Percentiles rank a stretch among this genome's conserved stretches.
Evolutionary conservation across 2,888 invertebrate species (phyloP).

Genomic region (Drosophila cognata): DNA sequence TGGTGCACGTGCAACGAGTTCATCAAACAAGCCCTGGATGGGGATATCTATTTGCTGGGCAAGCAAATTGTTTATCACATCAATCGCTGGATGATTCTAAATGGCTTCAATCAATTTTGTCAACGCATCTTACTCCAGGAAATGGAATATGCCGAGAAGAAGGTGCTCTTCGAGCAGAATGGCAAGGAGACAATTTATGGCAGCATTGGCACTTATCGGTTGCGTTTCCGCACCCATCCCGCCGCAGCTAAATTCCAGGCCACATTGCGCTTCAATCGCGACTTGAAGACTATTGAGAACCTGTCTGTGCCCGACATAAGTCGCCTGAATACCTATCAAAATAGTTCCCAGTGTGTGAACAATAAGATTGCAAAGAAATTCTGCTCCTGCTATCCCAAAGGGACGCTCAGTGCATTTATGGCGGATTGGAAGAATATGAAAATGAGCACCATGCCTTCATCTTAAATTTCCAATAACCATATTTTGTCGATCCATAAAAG

Average conservation of each 20-base stretch:
- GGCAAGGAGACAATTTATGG: slow-evolving; percentile 30
- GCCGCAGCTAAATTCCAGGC: slow-evolving; percentile 88
- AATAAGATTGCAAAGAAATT: slow-evolving; percentile 54
- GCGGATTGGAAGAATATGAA: slow-evolving; percentile 5
- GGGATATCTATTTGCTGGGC: slow-evolving; percentile 69
- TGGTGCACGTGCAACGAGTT: slow-evolving; percentile 90
- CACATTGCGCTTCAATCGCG: slow-evolving; percentile 86
- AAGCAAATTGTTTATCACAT: slow-evolving; percentile 61
- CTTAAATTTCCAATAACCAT: background rate
- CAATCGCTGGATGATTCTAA: slow-evolving; percentile 52
- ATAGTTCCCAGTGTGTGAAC: slow-evolving; percentile 85
- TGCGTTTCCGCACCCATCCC: slow-evolving; percentile 88
- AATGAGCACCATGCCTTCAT: slow-evolving; percentile 1
- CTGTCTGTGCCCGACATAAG: slow-evolving; percentile 86
- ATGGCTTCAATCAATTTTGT: slow-evolving; percentile 28
- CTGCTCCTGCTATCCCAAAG: slow-evolving; percentile 48
- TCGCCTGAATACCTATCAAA: slow-evolving; percentile 85
- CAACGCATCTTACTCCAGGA: slow-evolving; percentile 35
- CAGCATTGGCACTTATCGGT: slow-evolving; percentile 22
- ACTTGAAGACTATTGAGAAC: slow-evolving; percentile 77
- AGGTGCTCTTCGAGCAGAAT: slow-evolving; percentile 18
- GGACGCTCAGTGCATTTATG: slow-evolving; percentile 1
- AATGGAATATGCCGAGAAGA: slow-evolving; percentile 40
- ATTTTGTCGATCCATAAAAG: background rate
- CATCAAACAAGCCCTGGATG: slow-evolving; percentile 82